These are phyloP conservation scores for Ameiurus melas DNA, from an alignment of 2,113 vertebrate species.

Conservation along the genomic window DNA sequence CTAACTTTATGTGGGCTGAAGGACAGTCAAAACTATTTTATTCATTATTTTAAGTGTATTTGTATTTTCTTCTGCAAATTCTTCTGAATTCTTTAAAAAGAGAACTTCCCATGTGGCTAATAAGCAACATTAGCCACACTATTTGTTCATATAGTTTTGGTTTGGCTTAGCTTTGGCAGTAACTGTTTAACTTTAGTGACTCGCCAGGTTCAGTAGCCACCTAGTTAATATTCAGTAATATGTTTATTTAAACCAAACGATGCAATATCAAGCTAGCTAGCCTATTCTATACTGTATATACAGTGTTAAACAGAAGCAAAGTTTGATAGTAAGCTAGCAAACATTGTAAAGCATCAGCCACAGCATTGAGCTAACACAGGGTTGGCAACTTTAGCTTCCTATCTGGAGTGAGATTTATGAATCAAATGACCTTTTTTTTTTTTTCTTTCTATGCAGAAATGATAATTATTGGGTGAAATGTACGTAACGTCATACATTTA, in stretches of 20 bases:
- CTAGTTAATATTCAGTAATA: neutral
- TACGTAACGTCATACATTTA: no score
- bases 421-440: no score
- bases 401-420: no score
- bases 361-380: neutral
- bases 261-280: no score
- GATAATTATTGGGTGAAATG: no score
- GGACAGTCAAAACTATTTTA: neutral
- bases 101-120: neutral
- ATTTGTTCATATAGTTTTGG: neutral
- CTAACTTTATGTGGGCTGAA: neutral
- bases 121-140: neutral
- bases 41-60: neutral
- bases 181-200: neutral
- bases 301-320: neutral
- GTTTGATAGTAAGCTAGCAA: no score
- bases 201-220: neutral
- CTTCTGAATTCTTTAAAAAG: neutral
- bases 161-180: neutral
- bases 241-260: neutral
- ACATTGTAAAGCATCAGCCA: neutral
- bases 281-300: neutral
- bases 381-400: no score
- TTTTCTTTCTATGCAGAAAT: no score
- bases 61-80: neutral